Evolutionary conservation across 2,888 invertebrate species (phyloP), one percentile per base, ranked within the genome.

Genomic region (Pristionchus maxplancki): DNA sequence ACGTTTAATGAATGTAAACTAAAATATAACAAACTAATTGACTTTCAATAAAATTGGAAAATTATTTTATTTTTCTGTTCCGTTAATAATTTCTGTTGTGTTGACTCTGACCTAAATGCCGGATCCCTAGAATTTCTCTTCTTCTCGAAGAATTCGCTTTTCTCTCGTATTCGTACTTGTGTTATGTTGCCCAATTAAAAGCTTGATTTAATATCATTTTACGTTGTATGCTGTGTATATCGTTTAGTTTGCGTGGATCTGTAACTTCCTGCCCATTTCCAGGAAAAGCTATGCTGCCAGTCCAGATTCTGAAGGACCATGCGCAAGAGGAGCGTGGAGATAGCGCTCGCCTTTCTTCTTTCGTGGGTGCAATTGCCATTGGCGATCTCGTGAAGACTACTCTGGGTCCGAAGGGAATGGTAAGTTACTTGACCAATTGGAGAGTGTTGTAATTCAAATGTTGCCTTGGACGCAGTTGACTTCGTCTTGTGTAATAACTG

Each of bases 291-390:
- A 92, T 92, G 92, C 89, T 93, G 28, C 93, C 93, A 28, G 92
- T 98, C 62, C 96, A 98, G 95, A 97, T 99, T 95, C 96, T 99
- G 93, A 98, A 97, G 95, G 96, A 97, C 96, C 98, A 98, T 92
- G 99, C 99, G 0, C 98, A 98, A 95, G 98, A 99, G 95, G 99
- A 99, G 95, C 98, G 97, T 95, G 97, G 97, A 34, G 99, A 99
- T 95, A 97, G 97, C 94, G 99, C 99, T 94, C 97, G 99, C 89
- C 96, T 99, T 96, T 99, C 99, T 89, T 97, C 98, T 93, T 99
- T 99, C 95, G 97, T 99, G 91, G 99, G 99, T 87, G 99, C 99
- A 34, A 99, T 99, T 93, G 98, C 99, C 24, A 97, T 99, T 94
- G 99, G 99, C 50, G 99, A 99, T 95, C 96, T 99, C 92, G 97